phyloP scores from a whole-genome alignment of 2,797 vertebrate species.

The Pseudomugil gertrudae region DNA sequence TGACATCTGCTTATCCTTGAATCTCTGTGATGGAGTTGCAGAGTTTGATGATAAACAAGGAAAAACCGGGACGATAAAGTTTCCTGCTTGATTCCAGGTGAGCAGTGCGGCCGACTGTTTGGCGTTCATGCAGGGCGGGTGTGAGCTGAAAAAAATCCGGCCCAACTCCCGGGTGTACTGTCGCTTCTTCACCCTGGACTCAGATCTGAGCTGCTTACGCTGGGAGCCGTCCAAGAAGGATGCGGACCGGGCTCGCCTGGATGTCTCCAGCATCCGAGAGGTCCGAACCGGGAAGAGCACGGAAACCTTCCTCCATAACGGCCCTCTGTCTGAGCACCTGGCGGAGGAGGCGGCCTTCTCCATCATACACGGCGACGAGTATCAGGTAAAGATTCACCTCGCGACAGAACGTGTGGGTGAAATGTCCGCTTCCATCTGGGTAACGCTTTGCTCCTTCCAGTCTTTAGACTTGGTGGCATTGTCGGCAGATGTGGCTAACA shows the following conservation, averaged over 20 bases:
- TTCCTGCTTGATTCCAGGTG: constrained; percentile 69
- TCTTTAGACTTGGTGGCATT: constrained; percentile 95
- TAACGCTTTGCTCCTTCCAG: constrained; percentile 51
- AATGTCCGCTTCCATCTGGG: neutral
- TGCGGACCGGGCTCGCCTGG: constrained; percentile 91
- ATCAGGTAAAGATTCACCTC: constrained; percentile 73
- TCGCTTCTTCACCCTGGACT: constrained; percentile 94
- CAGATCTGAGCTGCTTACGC: constrained; percentile 91
- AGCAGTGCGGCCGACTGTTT: constrained; percentile 95
- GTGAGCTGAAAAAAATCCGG: constrained; percentile 96
- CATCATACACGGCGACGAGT: constrained; percentile 94
- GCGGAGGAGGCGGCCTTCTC: constrained; percentile 96
- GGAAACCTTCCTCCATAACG: constrained; percentile 95
- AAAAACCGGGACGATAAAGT: too few species aligned
- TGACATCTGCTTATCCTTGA: too few species aligned
- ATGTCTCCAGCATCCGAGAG: constrained; percentile 91
- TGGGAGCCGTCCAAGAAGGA: constrained; percentile 99
- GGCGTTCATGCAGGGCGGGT: constrained; percentile 98
- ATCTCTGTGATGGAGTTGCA: too few species aligned
- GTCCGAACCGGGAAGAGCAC: constrained; percentile 96
- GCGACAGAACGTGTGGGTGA: neutral
- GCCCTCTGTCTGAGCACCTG: constrained; percentile 90
- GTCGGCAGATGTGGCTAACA: constrained; percentile 96
- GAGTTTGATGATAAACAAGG: too few species aligned
- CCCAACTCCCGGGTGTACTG: constrained; percentile 95